Conservation (phyloP, 2,113 vertebrate genomes). For the Lates calcarifer region DNA sequence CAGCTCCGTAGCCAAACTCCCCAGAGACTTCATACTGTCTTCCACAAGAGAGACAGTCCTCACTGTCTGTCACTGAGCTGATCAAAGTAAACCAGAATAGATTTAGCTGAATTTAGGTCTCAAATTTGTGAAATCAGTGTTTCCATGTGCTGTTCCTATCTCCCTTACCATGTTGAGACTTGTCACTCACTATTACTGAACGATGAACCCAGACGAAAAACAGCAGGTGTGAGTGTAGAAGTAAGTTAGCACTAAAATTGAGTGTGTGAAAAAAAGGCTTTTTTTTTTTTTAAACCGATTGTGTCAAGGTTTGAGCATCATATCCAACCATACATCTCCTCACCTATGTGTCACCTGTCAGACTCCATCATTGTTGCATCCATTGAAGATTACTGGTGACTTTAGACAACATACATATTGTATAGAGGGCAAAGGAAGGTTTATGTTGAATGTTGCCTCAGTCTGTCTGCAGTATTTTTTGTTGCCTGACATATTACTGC, state of each 20-base stretch:
- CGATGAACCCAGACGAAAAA: slow-evolving; percentile 16
- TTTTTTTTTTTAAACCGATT: slow-evolving; percentile 29
- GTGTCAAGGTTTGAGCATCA: slow-evolving; percentile 55
- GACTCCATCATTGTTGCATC: slow-evolving; percentile 22
- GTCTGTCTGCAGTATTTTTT: background rate
- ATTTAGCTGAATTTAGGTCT: slow-evolving; percentile 52
- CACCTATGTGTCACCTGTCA: slow-evolving; percentile 53
- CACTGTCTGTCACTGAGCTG: slow-evolving; percentile 49
- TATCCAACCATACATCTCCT: slow-evolving; percentile 40
- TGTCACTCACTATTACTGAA: slow-evolving; percentile 61
- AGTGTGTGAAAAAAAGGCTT: background rate
- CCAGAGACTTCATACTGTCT: slow-evolving; percentile 32
- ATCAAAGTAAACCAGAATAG: slow-evolving; percentile 66
- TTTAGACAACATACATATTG: slow-evolving; percentile 17
- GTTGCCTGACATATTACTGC: background rate
- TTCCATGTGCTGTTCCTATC: slow-evolving; percentile 20
- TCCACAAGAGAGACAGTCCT: slow-evolving; percentile 49
- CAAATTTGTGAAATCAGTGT: slow-evolving; percentile 57
- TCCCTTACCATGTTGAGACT: slow-evolving; percentile 13
- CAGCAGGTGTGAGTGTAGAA: slow-evolving; percentile 31
- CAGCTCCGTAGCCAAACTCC: slow-evolving; percentile 40
- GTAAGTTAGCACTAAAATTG: slow-evolving; percentile 23
- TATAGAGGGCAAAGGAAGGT: slow-evolving; percentile 10
- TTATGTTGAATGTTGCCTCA: background rate
- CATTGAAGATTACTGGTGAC: slow-evolving; percentile 37